Conservation (phyloP, 1,140 invertebrate genomes). For the Muscidifurax raptorellus region DNA sequence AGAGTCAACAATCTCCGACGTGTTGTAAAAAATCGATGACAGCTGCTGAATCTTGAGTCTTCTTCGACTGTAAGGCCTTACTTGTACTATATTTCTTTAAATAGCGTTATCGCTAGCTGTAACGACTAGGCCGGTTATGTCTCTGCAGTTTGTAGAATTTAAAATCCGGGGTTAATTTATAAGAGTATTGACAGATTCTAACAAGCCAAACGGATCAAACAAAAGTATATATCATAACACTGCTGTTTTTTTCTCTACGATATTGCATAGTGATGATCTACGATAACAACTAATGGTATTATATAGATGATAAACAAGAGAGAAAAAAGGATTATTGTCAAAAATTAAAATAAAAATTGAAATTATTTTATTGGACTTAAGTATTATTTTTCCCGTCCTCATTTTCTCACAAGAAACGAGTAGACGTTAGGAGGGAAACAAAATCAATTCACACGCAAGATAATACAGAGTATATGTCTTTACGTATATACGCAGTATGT, state of each 20-base stretch:
- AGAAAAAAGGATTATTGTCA: constrained; percentile 32
- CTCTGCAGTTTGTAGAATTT: constrained; percentile 40
- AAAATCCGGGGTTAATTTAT: constrained; percentile 35
- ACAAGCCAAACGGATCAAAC: constrained; percentile 30
- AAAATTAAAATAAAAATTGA: constrained; percentile 42
- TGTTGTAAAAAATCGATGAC: constrained; percentile 15
- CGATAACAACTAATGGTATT: constrained; percentile 34
- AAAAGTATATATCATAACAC: constrained; percentile 9
- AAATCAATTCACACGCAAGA: constrained; percentile 42
- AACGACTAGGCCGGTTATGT: constrained; percentile 37
- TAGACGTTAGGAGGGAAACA: not conserved
- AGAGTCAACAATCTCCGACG: not conserved
- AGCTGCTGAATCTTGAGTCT: constrained; percentile 40
- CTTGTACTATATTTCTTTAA: constrained; percentile 50
- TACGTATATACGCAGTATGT: constrained; percentile 33
- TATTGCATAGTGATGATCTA: constrained; percentile 22
- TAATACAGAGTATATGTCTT: constrained; percentile 41
- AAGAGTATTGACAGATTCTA: constrained; percentile 15
- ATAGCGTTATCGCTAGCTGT: constrained; percentile 36
- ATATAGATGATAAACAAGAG: constrained; percentile 23
- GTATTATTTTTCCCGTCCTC: constrained; percentile 23
- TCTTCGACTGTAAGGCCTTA: constrained; percentile 51
- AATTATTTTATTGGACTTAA: constrained; percentile 51
- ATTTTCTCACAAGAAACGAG: constrained; percentile 33
- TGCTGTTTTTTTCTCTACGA: constrained; percentile 40